phyloP scores from a whole-genome alignment of 2,888 invertebrate species.

The Dysmachus trigonus region DNA sequence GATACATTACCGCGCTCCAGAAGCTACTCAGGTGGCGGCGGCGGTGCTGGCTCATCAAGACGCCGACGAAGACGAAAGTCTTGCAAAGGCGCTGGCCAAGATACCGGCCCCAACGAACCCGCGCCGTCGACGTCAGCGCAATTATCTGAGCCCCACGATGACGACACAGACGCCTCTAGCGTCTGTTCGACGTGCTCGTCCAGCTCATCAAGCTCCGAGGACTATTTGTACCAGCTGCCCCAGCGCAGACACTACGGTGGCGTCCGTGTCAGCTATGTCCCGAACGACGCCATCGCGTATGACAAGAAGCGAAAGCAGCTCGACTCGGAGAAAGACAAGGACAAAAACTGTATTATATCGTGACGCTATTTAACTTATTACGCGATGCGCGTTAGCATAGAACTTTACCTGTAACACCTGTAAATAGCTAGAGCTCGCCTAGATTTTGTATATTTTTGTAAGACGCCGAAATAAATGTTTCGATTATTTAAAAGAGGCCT shows the following conservation, averaged over 20 bases:
- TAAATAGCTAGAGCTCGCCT: constrained; percentile 5
- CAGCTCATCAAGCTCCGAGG: constrained; percentile 84
- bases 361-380: constrained; percentile 67
- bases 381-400: neutral
- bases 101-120: neutral
- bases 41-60: constrained; percentile 57
- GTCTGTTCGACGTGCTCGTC: constrained; percentile 93
- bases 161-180: constrained; percentile 75
- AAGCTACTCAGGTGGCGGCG: constrained; percentile 65
- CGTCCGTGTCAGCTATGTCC: constrained; percentile 90
- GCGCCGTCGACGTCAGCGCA: constrained; percentile 23
- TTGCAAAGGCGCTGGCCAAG: constrained; percentile 54
- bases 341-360: constrained; percentile 87
- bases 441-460: constrained; percentile 42
- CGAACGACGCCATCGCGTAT: constrained; percentile 88
- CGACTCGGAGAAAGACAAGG: constrained; percentile 65
- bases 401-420: neutral
- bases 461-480: constrained; percentile 19
- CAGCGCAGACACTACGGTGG: constrained; percentile 86
- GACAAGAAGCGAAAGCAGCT: constrained; percentile 73
- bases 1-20: constrained; percentile 67
- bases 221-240: constrained; percentile 86
- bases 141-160: neutral
- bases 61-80: constrained; percentile 59
- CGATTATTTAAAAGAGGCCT: constrained; percentile 25